A percentile compares a stretch with the other conserved stretches of the same genome.
phyloP scores from a whole-genome alignment of 1,140 invertebrate species.

The Orius insidiosus region DNA sequence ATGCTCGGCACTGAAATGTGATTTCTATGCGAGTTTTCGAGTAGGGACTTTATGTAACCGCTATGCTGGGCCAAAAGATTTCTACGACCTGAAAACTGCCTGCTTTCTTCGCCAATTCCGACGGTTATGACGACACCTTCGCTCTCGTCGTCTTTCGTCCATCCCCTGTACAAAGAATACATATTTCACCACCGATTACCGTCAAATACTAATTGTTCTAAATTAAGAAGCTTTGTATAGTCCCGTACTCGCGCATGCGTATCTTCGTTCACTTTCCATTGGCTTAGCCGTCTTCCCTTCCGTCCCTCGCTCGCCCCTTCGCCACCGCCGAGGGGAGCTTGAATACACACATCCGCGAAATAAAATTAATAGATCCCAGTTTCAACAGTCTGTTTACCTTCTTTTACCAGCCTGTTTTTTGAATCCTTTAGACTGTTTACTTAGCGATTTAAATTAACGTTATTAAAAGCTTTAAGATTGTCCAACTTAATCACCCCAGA shows the following conservation, averaged over 20 bases:
- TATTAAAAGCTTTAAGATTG: slow-evolving; percentile 5
- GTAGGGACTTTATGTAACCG: slow-evolving; percentile 43
- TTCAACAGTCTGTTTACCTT: slow-evolving; percentile 22
- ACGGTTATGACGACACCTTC: slow-evolving; percentile 42
- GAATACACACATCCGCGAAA: slow-evolving; percentile 14
- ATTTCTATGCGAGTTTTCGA: slow-evolving; percentile 24
- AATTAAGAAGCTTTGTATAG: slow-evolving; percentile 12
- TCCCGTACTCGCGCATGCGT: slow-evolving; percentile 9
- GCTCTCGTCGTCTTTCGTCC: slow-evolving; percentile 30
- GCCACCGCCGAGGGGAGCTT: slow-evolving; percentile 5
- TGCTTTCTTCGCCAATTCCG: slow-evolving; percentile 28
- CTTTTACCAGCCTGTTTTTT: slow-evolving; percentile 9
- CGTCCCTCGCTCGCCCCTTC: slow-evolving; percentile 11
- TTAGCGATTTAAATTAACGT: slow-evolving; percentile 9
- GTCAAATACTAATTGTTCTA: slow-evolving; percentile 12
- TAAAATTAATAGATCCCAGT: slow-evolving; percentile 16
- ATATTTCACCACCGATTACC: slow-evolving; percentile 23
- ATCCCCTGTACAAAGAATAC: slow-evolving; percentile 48
- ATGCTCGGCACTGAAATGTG: slow-evolving; percentile 36
- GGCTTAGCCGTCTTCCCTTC: slow-evolving; percentile 15
- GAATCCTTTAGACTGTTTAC: slow-evolving; percentile 1
- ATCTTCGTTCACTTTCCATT: slow-evolving; percentile 1
- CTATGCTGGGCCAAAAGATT: slow-evolving; percentile 48
- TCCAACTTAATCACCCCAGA: neutral
- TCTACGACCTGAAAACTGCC: slow-evolving; percentile 48